phyloP scores from a whole-genome alignment of 2,797 vertebrate genomes.

The Peromyscus melanophrys region DNA sequence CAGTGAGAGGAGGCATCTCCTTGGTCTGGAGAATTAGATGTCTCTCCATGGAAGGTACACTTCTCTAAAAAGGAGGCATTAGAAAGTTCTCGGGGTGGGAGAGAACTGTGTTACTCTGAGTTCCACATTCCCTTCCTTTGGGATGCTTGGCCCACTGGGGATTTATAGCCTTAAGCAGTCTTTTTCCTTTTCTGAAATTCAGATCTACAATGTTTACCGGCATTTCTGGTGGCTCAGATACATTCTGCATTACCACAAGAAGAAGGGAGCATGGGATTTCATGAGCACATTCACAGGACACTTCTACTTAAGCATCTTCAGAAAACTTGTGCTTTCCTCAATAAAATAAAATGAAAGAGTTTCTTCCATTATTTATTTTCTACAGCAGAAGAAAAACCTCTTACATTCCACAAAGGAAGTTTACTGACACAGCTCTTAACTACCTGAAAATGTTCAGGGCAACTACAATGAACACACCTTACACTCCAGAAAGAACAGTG shows the following conservation, averaged over 20 bases:
- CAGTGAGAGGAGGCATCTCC: background rate
- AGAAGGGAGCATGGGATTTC: background rate
- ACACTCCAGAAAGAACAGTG: background rate
- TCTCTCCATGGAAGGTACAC: background rate
- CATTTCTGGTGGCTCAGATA: background rate
- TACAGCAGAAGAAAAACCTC: slow-evolving; percentile 38
- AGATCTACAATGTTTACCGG: slow-evolving; percentile 3
- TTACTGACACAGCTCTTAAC: background rate
- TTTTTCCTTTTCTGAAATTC: slow-evolving; percentile 19
- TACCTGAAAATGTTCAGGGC: background rate
- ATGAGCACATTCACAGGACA: background rate
- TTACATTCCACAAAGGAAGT: background rate
- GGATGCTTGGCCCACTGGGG: background rate
- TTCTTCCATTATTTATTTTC: slow-evolving; percentile 25
- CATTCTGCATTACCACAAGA: background rate
- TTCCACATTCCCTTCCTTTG: background rate
- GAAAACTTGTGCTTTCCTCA: background rate
- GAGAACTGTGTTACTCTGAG: background rate
- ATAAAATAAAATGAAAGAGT: background rate
- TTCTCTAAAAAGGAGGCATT: background rate
- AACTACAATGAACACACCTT: background rate
- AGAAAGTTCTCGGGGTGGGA: background rate
- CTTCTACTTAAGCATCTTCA: background rate
- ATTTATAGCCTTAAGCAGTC: background rate
- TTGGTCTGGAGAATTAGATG: background rate